Evolutionary conservation across 2,888 invertebrate genomes (phyloP), one percentile per base, ranked within the genome.

Genomic region (Neoitamus cyanurus): DNA sequence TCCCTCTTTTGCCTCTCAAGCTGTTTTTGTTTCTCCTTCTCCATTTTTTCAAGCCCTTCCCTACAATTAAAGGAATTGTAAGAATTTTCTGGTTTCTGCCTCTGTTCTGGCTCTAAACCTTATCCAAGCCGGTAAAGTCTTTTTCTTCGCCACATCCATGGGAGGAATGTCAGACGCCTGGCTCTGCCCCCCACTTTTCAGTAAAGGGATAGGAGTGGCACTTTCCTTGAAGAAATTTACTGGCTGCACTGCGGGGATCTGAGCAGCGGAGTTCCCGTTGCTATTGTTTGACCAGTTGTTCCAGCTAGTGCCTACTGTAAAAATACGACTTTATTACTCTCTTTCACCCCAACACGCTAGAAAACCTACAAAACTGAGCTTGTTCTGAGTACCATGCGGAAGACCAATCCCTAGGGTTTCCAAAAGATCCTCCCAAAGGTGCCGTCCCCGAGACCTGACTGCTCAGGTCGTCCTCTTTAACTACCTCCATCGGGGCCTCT

Each of bases 101-200:
- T n/a, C n/a, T n/a, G n/a, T n/a, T n/a, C n/a, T n/a, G n/a, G n/a
- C n/a, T n/a, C n/a, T 2, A 6, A 97, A 98, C 90, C 98, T 93
- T 87, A 99, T 98, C 99, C 99, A 99, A 0, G 97, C 97, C n/a
- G 99, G 99, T 28, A 99, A 93, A 88, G 96, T 95, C 89, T 97
- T 95, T 46, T 98, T 93, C 91, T 97, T 97, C 20, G 95, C 96
- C 15, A 97, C 97, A 91, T 98, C 97, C 89, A 94, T 92, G 36
- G 92, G 93, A 11, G 92, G 89, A 83, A 28, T 75, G 42, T 78
- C 78, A 72, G 85, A 83, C 82, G 37, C 84, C 82, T 9, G 82
- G 28, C 11, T 46, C 5, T 46, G n/a, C 5, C 31, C 42, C 9
- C 42, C 46, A 9, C 11, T 83, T 20, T 72, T 72, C 6, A 83